Evolutionary conservation across 2,888 invertebrate genomes (phyloP), one percentile per base, ranked within the genome.

Genomic region (Epinotia bilunana): DNA sequence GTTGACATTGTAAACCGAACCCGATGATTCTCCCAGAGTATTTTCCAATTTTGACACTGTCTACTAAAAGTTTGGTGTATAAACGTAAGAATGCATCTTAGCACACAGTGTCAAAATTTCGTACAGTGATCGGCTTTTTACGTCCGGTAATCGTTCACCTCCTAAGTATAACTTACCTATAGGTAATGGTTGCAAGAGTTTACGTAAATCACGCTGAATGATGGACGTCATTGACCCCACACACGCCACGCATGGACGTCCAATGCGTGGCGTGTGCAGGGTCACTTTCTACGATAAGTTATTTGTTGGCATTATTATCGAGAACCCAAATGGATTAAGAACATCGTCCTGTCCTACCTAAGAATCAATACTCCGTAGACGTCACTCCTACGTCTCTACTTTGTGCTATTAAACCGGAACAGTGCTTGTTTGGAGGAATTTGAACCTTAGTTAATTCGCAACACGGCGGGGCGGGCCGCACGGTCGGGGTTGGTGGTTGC

Each of bases 381-480:
- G 74, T 71, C 74, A 74, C 71, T 74, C 74, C 71, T 74, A 71
- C 74, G 71, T 71, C 65, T 71, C 65, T 72, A 72, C 63, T 70
- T 23, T 39, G 28, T 28, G 65, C 70, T 61, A 74, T 74, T 74
- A 65, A 57, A 23, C 49, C 33, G 43, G 71, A 18, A 12, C 11
- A n/a, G 55, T 16, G 18, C 16, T n/a, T 16, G 43, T 18, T n/a
- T n/a, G 18, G 23, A 23, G 46, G 53, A 75, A 53, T 49, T 61
- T 71, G 39, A 16, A 49, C 18, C 65, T 71, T 74, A 69, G 33
- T 7, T 6, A 16, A 46, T 61, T 28, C 13, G 61, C 1, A 28
- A 61, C 16, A 75, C 53, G 71, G 60, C 5, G 55, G 43, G 18
- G 43, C 18, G 49, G 39, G 0, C 23, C 57, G 61, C 71, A 57